Evolutionary conservation across 2,797 vertebrate species (phyloP).

Genomic region (Orientallactaga sibirica): DNA sequence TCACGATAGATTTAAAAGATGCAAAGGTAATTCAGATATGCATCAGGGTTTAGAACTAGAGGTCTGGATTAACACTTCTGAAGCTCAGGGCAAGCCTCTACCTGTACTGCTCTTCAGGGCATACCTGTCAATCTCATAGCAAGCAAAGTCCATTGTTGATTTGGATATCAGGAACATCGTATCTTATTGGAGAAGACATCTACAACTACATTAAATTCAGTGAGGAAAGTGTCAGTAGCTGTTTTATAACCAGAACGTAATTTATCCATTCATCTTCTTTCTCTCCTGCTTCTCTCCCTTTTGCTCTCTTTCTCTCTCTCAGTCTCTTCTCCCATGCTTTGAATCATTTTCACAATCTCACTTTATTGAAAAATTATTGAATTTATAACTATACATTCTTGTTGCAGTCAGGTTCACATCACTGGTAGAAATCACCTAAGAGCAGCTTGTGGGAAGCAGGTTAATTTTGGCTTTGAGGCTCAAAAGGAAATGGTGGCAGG

Average conservation of each 20-base stretch:
- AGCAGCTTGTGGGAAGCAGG: no score
- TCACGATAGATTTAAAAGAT: background rate
- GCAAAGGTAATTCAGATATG: background rate
- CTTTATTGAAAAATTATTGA: background rate
- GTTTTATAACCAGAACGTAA: background rate
- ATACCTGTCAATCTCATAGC: background rate
- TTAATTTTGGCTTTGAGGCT: no score
- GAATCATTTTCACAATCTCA: background rate
- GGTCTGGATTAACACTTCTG: background rate
- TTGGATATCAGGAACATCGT: background rate
- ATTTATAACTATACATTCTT: background rate
- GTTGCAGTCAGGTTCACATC: no score
- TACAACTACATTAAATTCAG: background rate
- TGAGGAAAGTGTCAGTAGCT: background rate
- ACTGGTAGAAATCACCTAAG: no score
- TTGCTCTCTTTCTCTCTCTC: no score
- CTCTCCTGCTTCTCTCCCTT: no score
- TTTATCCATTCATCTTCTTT: background rate
- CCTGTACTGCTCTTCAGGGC: background rate
- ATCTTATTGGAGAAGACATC: background rate
- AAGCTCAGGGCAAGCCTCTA: background rate
- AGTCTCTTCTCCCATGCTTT: background rate
- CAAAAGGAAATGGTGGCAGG: no score
- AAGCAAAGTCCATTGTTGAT: background rate
- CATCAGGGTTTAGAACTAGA: background rate